Percentiles rank a stretch among this genome's conserved stretches.
phyloP scores from a whole-genome alignment of 1,140 invertebrate genomes.

The Chrysomallon squamiferum region DNA sequence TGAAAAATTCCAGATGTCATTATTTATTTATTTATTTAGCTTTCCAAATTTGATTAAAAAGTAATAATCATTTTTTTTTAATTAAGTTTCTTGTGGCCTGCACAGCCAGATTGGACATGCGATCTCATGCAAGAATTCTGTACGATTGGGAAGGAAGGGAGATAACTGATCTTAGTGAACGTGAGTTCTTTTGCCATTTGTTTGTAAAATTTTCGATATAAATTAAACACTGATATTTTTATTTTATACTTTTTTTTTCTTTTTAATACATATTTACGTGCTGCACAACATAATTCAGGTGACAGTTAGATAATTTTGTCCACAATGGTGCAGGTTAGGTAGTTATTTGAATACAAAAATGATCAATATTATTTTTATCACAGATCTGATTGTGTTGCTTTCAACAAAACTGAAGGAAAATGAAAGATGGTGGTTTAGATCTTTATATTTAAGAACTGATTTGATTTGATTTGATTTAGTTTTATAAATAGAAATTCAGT shows the following conservation, averaged over 20 bases:
- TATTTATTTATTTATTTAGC: no score
- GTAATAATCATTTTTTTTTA: not conserved
- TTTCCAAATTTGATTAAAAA: not conserved
- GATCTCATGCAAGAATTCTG: slow-evolving; percentile 48
- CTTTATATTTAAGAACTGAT: no score
- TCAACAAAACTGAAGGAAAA: no score
- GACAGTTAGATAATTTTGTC: no score
- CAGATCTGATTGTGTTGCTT: no score
- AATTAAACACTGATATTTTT: not conserved
- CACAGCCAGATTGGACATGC: slow-evolving; percentile 54
- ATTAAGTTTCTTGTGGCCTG: slow-evolving; percentile 56
- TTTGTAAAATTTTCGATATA: not conserved
- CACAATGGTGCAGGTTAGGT: no score
- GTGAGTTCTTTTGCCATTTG: slow-evolving; percentile 46
- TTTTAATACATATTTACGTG: not conserved
- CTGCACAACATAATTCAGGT: not conserved
- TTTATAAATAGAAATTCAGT: no score
- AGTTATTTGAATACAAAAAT: no score
- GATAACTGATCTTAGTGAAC: slow-evolving; percentile 48
- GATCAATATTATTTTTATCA: no score
- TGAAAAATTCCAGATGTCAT: no score
- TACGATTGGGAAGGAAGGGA: slow-evolving; percentile 61
- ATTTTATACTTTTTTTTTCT: not conserved
- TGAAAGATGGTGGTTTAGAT: no score
- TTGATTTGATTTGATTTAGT: no score